Evolutionary conservation across 2,797 vertebrate genomes (phyloP).

Genomic region (Peromyscus nudipes): DNA sequence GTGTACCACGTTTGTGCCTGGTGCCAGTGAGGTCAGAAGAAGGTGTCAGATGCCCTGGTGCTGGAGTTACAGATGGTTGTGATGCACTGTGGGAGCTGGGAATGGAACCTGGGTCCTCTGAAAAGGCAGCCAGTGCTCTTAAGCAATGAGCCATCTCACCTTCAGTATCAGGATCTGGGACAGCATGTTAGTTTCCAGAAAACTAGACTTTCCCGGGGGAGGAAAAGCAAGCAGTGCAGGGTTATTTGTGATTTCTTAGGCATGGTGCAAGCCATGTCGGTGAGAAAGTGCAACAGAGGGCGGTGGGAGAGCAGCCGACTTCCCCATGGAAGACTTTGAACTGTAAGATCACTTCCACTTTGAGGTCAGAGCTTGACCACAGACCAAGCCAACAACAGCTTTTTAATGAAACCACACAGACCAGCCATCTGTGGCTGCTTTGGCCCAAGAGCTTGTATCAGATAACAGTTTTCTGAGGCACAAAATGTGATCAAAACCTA

Average conservation of each 20-base stretch:
- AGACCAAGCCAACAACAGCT: background rate
- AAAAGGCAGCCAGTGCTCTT: background rate
- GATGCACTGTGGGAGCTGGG: background rate
- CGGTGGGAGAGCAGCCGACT: background rate
- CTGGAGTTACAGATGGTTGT: background rate
- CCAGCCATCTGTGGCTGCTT: background rate
- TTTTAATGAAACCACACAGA: slow-evolving; percentile 52
- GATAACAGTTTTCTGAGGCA: slow-evolving; percentile 27
- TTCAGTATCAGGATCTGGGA: background rate
- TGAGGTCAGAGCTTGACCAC: slow-evolving; percentile 28
- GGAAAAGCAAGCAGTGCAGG: background rate
- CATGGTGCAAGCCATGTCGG: background rate
- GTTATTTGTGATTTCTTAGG: background rate
- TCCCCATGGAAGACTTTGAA: background rate
- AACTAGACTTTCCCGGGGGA: background rate
- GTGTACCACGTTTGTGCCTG: background rate
- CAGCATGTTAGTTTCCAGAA: background rate
- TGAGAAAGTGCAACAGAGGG: background rate
- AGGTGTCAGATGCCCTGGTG: background rate
- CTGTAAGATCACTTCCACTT: background rate
- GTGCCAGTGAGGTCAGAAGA: too few species aligned
- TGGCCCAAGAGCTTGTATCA: background rate
- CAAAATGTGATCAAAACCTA: background rate
- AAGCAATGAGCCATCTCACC: background rate
- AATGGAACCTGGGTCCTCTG: background rate